A percentile compares a stretch with the other conserved stretches of the same genome.
Evolutionary conservation across 2,888 invertebrate genomes (phyloP).

Genomic region (Hirtodrosophila alboralis): DNA sequence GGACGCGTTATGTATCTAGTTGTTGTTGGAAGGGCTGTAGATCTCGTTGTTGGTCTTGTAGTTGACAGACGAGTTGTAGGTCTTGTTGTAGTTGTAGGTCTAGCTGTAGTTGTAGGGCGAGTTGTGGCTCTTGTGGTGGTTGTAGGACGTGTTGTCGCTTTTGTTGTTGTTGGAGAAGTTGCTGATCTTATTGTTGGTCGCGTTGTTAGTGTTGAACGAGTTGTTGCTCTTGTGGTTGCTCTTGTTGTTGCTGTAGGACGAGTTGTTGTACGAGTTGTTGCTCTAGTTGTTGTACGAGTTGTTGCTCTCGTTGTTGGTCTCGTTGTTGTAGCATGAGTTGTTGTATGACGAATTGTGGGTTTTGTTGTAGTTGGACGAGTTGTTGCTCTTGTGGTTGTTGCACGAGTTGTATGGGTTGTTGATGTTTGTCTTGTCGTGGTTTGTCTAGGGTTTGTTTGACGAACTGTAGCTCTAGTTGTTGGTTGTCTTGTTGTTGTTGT

Average conservation of each 20-base stretch:
- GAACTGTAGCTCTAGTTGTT: conserved; percentile 6
- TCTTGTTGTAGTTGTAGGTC: too few relatives aligned
- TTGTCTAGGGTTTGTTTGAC: neutral
- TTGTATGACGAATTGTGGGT: conserved; percentile 11
- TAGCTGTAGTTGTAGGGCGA: conserved; percentile 1
- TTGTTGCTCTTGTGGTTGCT: conserved; percentile 9
- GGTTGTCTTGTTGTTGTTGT: conserved; percentile 18
- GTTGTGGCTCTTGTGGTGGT: neutral
- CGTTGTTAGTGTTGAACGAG: conserved; percentile 8
- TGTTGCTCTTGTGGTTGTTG: conserved; percentile 19
- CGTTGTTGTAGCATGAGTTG: conserved; percentile 14
- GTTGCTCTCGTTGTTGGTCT: conserved; percentile 11
- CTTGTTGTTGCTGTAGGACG: conserved; percentile 2
- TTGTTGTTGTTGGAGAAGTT: conserved; percentile 10
- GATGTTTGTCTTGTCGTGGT: neutral
- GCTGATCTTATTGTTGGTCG: too few relatives aligned
- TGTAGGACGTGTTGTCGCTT: conserved; percentile 13
- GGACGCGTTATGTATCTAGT: conserved; percentile 3
- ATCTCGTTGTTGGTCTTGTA: conserved; percentile 4
- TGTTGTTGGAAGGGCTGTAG: neutral
- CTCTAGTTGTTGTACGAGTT: conserved; percentile 14
- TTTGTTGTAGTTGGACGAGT: conserved; percentile 9
- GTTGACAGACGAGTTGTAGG: conserved; percentile 7
- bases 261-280: conserved; percentile 7
- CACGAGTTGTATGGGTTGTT: conserved; percentile 18